phyloP scores from a whole-genome alignment of 2,888 invertebrate genomes.

The Cetonia aurata region DNA sequence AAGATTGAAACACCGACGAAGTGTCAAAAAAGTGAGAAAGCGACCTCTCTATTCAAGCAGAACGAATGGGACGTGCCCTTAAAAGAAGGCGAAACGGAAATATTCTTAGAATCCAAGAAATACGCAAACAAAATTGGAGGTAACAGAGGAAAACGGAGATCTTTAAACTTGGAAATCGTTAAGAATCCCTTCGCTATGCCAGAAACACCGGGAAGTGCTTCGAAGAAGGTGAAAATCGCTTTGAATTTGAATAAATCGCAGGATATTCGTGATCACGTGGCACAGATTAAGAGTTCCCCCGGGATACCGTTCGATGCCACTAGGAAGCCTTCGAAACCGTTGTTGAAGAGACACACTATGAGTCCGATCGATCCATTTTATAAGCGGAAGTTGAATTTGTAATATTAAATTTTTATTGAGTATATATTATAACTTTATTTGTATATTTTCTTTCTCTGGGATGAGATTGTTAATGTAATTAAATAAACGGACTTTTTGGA shows the following conservation, averaged over 20 bases:
- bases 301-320: slow-evolving; percentile 81
- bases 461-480: no score
- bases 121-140: slow-evolving; percentile 34
- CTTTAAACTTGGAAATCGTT: slow-evolving; percentile 18
- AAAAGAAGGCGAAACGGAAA: slow-evolving; percentile 65
- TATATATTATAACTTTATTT: no score
- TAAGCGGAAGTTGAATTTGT: slow-evolving; percentile 26
- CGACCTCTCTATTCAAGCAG: slow-evolving; percentile 35
- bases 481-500: no score
- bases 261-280: slow-evolving; percentile 79
- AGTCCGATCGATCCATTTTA: slow-evolving; percentile 86
- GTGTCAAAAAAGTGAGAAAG: neutral
- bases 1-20: neutral
- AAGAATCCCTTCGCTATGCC: slow-evolving; percentile 38
- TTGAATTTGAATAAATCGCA: slow-evolving; percentile 79
- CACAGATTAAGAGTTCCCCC: slow-evolving; percentile 78
- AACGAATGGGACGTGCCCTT: slow-evolving; percentile 66
- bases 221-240: slow-evolving; percentile 81
- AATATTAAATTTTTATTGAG: neutral
- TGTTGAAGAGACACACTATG: slow-evolving; percentile 77
- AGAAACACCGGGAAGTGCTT: slow-evolving; percentile 48
- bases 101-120: slow-evolving; percentile 59
- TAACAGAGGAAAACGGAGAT: slow-evolving; percentile 10
- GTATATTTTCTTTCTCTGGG: no score
- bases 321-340: slow-evolving; percentile 77